phyloP scores from a whole-genome alignment of 1,140 invertebrate genomes.

The Polyergus mexicanus region DNA sequence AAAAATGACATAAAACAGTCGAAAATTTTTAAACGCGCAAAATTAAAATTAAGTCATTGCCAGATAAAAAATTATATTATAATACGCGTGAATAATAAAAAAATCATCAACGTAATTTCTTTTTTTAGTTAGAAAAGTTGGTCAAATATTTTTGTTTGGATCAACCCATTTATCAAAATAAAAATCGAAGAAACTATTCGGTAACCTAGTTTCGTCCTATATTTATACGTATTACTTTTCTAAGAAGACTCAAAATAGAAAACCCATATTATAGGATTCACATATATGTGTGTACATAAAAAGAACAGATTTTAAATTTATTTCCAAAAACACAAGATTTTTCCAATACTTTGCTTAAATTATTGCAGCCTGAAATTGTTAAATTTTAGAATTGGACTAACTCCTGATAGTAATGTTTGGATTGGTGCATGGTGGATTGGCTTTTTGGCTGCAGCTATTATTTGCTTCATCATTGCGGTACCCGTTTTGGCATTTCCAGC shows the following conservation, averaged over 20 bases:
- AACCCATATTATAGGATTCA: not conserved
- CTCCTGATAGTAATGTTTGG: slow-evolving; percentile 92
- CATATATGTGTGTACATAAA: not conserved
- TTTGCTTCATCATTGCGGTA: slow-evolving; percentile 90
- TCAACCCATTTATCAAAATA: not conserved
- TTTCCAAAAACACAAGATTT: not conserved
- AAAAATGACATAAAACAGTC: slow-evolving; percentile 33
- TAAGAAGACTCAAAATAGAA: slow-evolving; percentile 11
- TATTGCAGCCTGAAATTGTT: not conserved
- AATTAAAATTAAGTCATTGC: slow-evolving; percentile 33
- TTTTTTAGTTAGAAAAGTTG: slow-evolving; percentile 11
- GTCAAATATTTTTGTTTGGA: slow-evolving; percentile 4
- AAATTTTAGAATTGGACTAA: slow-evolving; percentile 88
- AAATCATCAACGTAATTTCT: not conserved
- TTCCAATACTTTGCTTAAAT: not conserved
- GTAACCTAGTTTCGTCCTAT: not conserved
- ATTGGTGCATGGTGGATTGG: slow-evolving; percentile 96
- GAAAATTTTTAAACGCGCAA: slow-evolving; percentile 26
- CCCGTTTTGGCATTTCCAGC: slow-evolving; percentile 91
- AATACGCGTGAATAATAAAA: not conserved
- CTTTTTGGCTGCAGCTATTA: slow-evolving; percentile 90
- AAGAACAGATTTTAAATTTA: slow-evolving; percentile 22
- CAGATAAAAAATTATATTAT: slow-evolving; percentile 2
- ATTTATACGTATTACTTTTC: not conserved
- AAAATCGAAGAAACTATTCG: not conserved